phyloP scores from a whole-genome alignment of 2,888 invertebrate genomes.

The Ditula angustiorana region DNA sequence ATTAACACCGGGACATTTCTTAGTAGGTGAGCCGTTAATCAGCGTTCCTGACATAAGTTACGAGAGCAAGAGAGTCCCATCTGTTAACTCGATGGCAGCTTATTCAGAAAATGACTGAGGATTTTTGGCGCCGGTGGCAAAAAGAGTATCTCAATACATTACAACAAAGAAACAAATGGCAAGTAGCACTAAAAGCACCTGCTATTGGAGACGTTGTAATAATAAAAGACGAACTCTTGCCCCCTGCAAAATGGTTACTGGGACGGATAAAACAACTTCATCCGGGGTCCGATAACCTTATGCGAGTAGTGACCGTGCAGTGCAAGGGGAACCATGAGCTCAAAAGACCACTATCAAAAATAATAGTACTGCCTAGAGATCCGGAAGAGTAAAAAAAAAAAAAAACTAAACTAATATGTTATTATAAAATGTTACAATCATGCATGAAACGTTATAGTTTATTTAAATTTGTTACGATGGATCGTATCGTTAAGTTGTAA shows the following conservation, averaged over 20 bases:
- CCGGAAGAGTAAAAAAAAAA: not conserved
- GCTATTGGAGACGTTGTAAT: not conserved
- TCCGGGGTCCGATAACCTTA: conserved; percentile 1
- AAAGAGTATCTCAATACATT: conserved; percentile 9
- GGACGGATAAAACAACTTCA: not conserved
- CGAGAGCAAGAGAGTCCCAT: not conserved
- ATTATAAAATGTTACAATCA: not conserved
- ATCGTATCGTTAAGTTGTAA: not conserved
- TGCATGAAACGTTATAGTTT: not conserved
- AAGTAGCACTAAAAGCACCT: not conserved
- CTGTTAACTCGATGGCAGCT: conserved; percentile 2
- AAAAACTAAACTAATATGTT: not conserved
- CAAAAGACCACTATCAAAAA: not conserved
- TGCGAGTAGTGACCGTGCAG: conserved; percentile 16
- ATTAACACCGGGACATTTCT: not conserved
- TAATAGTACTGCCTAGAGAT: not conserved
- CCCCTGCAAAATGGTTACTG: conserved; percentile 5
- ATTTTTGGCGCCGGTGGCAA: conserved; percentile 4
- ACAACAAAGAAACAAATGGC: conserved; percentile 13
- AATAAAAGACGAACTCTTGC: conserved; percentile 1
- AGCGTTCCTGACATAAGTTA: not conserved
- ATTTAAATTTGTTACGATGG: not conserved
- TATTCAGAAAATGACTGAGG: not conserved
- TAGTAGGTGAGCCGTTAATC: not conserved
- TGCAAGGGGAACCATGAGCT: not conserved